phyloP scores from a whole-genome alignment of 2,797 vertebrate genomes.

The Galaxias olidus region DNA sequence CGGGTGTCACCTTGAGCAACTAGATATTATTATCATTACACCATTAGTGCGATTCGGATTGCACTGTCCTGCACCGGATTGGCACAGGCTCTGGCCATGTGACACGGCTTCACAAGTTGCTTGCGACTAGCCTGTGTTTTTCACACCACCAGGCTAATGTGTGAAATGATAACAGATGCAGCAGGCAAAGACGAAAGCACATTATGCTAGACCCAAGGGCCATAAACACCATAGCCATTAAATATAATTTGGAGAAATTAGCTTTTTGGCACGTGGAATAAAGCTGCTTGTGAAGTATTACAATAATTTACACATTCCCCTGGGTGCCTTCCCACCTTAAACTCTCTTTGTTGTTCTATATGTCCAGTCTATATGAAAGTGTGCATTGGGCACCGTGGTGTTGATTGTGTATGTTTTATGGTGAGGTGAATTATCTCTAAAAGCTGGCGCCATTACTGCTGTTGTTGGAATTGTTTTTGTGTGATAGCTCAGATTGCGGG shows the following conservation, averaged over 20 bases:
- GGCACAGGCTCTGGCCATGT: constrained; percentile 54
- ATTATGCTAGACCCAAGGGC: constrained; percentile 61
- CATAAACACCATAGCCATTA: constrained; percentile 62
- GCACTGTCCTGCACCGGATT: constrained; percentile 47
- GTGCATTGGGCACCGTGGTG: constrained; percentile 37
- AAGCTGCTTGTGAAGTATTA: constrained; percentile 65
- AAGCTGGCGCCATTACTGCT: constrained; percentile 43
- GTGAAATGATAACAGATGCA: constrained; percentile 71
- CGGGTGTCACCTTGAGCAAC: constrained; percentile 71
- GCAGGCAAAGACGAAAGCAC: constrained; percentile 50
- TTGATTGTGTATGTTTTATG: constrained; percentile 50
- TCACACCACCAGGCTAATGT: constrained; percentile 61
- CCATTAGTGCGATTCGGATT: constrained; percentile 51
- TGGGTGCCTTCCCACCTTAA: constrained; percentile 45
- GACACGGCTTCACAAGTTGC: constrained; percentile 48
- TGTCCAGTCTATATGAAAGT: constrained; percentile 34
- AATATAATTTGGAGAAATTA: constrained; percentile 68
- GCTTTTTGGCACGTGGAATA: constrained; percentile 58
- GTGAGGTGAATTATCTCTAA: constrained; percentile 46
- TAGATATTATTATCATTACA: constrained; percentile 52
- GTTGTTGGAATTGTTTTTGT: constrained; percentile 19
- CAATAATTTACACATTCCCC: constrained; percentile 62
- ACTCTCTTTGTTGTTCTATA: constrained; percentile 54
- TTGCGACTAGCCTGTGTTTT: constrained; percentile 50
- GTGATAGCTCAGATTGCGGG: constrained; percentile 9